Evolutionary conservation across 2,888 invertebrate species (phyloP), one percentile per base, ranked within the genome.

Genomic region (Drosophila birchii): DNA sequence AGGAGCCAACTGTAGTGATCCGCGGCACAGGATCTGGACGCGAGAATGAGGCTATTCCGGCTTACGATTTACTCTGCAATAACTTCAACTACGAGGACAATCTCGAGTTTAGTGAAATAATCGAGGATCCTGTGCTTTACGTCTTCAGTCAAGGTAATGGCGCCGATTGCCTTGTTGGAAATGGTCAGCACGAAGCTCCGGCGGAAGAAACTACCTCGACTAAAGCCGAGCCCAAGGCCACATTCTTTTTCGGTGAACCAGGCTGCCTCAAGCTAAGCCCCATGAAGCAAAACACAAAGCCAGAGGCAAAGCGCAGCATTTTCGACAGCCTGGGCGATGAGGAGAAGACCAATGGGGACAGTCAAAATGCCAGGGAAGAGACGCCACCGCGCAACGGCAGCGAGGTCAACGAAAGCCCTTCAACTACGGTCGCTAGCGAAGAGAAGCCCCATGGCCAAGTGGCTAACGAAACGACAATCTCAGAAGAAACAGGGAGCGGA

Each of bases 101-200:
- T 5, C 18, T 44, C 7, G 70, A 78, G 49, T n/a, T 96, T 56
- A 95, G 96, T 32, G 96, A 96, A 87, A 94, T 94, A 78, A 95
- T 97, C 61, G 95, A 95, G 86, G 97, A 97, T 92, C 94, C 95
- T 1, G 93, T 95, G 0, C 93, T 96, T 93, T 94, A 94, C 91
- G 93, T 97, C 88, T 9, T 56, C n/a, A 81, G 87, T 5, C 95
- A 95, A 86, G 97, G 97, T 44, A 94, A 92, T 80, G 97, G 97
- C 6, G 93, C 91, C 23, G 95, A 96, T 34, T 96, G 96, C 90
- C 93, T 95, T 68, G 96, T 96, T 6, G 97, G 96, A 2, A 97
- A 96, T 92, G 80, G 83, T 3, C 91, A 91, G 41, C 80, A 76
- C 32, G 89, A 91, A 71, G 59, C 63, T 11, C 45, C 62, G 4